Percentiles rank a stretch among this genome's conserved stretches.
phyloP scores from a whole-genome alignment of 2,888 invertebrate species.

The Stenodema calcarata region DNA sequence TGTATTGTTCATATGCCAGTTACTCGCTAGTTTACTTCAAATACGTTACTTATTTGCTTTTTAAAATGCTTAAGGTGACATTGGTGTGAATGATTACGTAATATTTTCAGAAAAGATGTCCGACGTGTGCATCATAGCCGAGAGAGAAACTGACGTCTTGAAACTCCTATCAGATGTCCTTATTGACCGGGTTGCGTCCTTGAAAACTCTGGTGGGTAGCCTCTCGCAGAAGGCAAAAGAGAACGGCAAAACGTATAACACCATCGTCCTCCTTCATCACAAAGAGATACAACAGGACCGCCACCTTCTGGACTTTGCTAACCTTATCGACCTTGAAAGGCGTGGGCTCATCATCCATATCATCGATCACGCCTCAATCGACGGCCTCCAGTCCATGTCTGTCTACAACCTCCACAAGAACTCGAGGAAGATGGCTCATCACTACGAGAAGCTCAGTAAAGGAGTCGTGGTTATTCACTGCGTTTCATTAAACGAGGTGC shows the following conservation, averaged over 20 bases:
- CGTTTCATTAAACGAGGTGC: constrained; percentile 56
- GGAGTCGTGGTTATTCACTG: constrained; percentile 58
- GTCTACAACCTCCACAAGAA: constrained; percentile 58
- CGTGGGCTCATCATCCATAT: constrained; percentile 58
- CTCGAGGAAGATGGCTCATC: constrained; percentile 57
- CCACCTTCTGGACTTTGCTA: constrained; percentile 57
- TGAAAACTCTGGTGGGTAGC: constrained; percentile 53
- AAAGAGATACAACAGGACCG: constrained; percentile 58
- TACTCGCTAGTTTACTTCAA: no score
- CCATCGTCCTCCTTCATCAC: constrained; percentile 57
- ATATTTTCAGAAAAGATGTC: constrained; percentile 56
- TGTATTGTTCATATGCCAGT: no score
- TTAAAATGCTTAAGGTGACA: no score
- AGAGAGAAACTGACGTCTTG: constrained; percentile 55
- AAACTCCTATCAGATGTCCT: constrained; percentile 55
- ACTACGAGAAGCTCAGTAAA: constrained; percentile 58
- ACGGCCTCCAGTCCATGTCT: constrained; percentile 57
- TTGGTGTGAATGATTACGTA: not conserved
- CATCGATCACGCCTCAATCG: constrained; percentile 56
- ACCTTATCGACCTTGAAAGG: constrained; percentile 57
- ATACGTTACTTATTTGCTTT: no score
- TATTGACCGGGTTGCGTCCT: constrained; percentile 52
- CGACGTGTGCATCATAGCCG: constrained; percentile 58
- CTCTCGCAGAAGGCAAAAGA: not conserved
- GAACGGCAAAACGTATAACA: constrained; percentile 56